Conservation (phyloP, 2,797 vertebrate genomes). For the Melanotaenia trifasciata region DNA sequence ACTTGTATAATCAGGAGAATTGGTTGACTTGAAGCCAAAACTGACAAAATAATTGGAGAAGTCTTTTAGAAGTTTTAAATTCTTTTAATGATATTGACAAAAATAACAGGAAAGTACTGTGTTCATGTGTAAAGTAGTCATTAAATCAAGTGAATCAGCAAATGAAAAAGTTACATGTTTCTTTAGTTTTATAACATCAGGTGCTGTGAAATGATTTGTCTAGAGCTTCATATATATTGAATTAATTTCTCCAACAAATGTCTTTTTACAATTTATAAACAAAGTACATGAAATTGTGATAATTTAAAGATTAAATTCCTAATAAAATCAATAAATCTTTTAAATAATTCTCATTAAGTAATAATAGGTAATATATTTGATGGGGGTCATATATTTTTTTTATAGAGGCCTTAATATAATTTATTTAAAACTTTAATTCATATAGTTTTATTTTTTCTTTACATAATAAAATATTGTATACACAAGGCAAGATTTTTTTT, state of each 20-base stretch:
- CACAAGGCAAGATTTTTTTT: constrained; percentile 87
- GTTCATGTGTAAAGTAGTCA: constrained; percentile 70
- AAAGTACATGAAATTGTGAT: constrained; percentile 56
- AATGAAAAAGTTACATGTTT: constrained; percentile 57
- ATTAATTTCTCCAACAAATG: constrained; percentile 61
- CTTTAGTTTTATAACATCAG: constrained; percentile 45
- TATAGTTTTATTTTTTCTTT: constrained; percentile 80
- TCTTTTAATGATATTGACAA: constrained; percentile 72
- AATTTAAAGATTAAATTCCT: constrained; percentile 52
- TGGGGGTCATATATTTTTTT: constrained; percentile 73
- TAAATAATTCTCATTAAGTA: constrained; percentile 69
- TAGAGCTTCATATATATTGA: constrained; percentile 62
- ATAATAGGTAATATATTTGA: constrained; percentile 69
- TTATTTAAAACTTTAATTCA: constrained; percentile 77
- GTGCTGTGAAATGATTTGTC: constrained; percentile 73
- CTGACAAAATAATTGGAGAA: constrained; percentile 32
- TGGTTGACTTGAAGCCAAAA: constrained; percentile 17
- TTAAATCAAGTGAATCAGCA: constrained; percentile 67
- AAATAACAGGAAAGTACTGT: constrained; percentile 76
- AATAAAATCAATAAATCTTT: constrained; percentile 62
- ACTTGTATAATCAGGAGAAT: constrained; percentile 15
- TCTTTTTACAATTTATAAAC: constrained; percentile 70
- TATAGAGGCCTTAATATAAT: constrained; percentile 76
- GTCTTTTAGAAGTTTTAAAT: constrained; percentile 65
- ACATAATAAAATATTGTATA: constrained; percentile 97